Percentiles rank a stretch among this genome's conserved stretches.
Evolutionary conservation across 92 coral and sea anemone species (phyloP).

Genomic region (Virgularia gustaviana): DNA sequence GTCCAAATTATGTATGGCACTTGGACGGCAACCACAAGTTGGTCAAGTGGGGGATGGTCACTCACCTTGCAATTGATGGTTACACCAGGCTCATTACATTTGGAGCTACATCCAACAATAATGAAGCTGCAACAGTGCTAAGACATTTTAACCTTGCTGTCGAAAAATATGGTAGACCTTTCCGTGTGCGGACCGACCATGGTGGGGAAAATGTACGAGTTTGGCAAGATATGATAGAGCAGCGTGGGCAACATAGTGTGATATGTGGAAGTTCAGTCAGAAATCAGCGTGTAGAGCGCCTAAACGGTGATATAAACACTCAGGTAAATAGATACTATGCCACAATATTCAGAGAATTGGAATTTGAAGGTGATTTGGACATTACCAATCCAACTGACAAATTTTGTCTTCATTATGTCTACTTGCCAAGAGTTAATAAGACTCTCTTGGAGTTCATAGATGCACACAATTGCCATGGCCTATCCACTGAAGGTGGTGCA

Average conservation of each 20-base stretch:
- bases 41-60: too few relatives aligned
- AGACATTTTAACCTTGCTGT: background rate
- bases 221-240: background rate
- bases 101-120: too few relatives aligned
- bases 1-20: too few relatives aligned
- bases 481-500: background rate
- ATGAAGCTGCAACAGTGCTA: background rate
- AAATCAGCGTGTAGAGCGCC: background rate
- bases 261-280: background rate
- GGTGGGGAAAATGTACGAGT: background rate
- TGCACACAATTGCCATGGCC: background rate
- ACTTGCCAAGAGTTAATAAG: conserved; percentile 20
- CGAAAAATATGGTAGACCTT: background rate
- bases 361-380: background rate
- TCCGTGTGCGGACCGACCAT: background rate
- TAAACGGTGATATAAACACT: background rate
- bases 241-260: background rate
- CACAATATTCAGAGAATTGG: background rate
- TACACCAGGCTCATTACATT: too few relatives aligned
- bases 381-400: conserved; percentile 1
- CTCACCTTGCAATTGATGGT: too few relatives aligned
- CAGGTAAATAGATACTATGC: background rate
- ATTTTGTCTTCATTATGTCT: background rate
- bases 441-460: background rate
- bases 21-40: too few relatives aligned